These are phyloP conservation scores for Aspidapion aeneum DNA, from an alignment of 2,888 invertebrate species.

Conservation along the genomic window DNA sequence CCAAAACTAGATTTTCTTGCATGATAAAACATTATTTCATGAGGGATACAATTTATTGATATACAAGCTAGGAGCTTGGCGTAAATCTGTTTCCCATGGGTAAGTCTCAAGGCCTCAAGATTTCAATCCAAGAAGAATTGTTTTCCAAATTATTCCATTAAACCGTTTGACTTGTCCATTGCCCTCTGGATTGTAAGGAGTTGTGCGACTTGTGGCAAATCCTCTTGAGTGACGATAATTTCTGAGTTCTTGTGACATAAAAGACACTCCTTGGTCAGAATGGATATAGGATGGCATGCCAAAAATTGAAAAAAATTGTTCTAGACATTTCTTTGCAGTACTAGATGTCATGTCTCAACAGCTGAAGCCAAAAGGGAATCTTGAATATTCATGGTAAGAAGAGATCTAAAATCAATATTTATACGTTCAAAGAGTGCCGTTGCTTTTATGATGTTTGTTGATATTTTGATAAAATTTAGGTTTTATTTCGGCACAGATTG, in stretches of 20 bases:
- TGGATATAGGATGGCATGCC: slow-evolving; percentile 10
- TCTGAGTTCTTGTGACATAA: slow-evolving; percentile 7
- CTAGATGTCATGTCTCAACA: slow-evolving; percentile 10
- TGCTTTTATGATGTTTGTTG: neutral
- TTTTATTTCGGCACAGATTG: neutral
- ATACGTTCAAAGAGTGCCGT: neutral
- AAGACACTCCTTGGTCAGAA: slow-evolving; percentile 7
- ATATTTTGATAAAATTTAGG: neutral
- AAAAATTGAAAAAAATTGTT: slow-evolving; percentile 9
- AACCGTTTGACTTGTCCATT: neutral
- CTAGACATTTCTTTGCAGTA: slow-evolving; percentile 2
- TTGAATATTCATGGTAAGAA: slow-evolving; percentile 4
- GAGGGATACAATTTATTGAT: neutral
- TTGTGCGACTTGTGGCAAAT: slow-evolving; percentile 11
- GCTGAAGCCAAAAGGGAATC: slow-evolving; percentile 7
- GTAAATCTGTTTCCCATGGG: neutral
- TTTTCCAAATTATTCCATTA: neutral
- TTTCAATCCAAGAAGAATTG: neutral
- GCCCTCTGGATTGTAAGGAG: neutral
- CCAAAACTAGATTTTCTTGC: neutral
- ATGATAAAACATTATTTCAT: neutral
- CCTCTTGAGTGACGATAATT: slow-evolving; percentile 1
- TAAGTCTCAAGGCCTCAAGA: neutral
- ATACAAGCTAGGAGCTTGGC: neutral
- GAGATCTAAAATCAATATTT: neutral